Base-by-base conservation (phyloP, 1,140 invertebrate species). In the Ectropis grisescens region DNA sequence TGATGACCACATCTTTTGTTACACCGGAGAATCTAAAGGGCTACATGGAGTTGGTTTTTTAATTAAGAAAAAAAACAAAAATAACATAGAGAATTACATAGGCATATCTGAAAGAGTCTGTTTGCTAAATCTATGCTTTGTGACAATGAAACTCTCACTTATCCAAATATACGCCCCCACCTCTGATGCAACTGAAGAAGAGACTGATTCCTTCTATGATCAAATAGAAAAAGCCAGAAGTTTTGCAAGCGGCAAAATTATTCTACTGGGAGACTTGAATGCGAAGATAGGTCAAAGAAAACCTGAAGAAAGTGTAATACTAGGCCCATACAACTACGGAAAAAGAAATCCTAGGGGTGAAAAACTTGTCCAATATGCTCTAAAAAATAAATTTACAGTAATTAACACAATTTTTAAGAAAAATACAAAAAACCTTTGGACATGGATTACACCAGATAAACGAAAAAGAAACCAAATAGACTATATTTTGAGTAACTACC, bases 341-440 rank as follows among this genome's bases (percentile, higher is more conserved):
- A 33, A 25, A 13, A 48, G 47, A 46, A 41, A 50, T 14, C 16
- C 26, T n/a, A 58, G n/a, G 54, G 49, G 54, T 7, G 24, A 47
- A 16, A 47, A 15, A 33, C 24, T 58, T 14, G 16, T 57, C 0
- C 31, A 57, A 25, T 50, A 40, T 25, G 42, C 43, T 4, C 4
- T n/a, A n/a, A 1, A 31, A 33, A 41, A 58, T 28, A 50, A 58
- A 11, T 8, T 58, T 0, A 39, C 31, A 2, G 37, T 58, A 41
- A 54, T 50, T 0, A 58, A 54, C 13, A 44, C 41, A 25, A 27
- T 46, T 34, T 51, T n/a, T 58, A 3, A 50, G 52, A 58, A 36
- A 54, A 54, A 1, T 33, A 2, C 3, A 4, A 54, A 47, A 24
- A 52, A 39, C 15, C 19, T 41, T 22, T 57, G 46, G 49, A 57